phyloP scores from a whole-genome alignment of 2,113 vertebrate genomes.

The Xenus cinereus region DNA sequence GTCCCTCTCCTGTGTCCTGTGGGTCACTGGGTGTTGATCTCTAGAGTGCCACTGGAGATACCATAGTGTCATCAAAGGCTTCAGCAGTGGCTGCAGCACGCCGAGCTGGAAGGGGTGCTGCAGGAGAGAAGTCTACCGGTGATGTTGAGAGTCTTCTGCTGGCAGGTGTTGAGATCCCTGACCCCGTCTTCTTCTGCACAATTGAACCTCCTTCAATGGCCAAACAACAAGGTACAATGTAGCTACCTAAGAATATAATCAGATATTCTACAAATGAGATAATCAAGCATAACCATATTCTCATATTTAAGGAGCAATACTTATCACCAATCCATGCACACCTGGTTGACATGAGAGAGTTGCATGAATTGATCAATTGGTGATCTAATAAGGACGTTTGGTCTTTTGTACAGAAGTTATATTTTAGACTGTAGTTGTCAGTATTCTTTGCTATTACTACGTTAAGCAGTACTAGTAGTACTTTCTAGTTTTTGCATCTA shows the following conservation, averaged over 20 bases:
- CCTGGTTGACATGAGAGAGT: not conserved
- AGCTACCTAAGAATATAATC: not conserved
- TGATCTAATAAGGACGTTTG: not conserved
- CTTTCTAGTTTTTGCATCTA: not conserved
- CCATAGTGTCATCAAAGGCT: slow-evolving; percentile 90
- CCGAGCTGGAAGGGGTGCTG: slow-evolving; percentile 64
- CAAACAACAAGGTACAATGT: slow-evolving; percentile 82
- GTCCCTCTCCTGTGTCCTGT: not conserved
- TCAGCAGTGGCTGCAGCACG: slow-evolving; percentile 79
- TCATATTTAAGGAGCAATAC: not conserved
- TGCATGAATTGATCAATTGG: not conserved
- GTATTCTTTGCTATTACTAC: not conserved
- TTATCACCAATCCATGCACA: not conserved
- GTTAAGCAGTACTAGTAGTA: not conserved
- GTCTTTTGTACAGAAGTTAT: not conserved
- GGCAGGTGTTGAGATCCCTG: slow-evolving; percentile 92
- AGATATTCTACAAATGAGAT: not conserved
- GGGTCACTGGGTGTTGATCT: not conserved
- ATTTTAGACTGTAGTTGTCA: not conserved
- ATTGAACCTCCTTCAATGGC: slow-evolving; percentile 91
- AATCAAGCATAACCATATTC: not conserved
- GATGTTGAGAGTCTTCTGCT: slow-evolving; percentile 75
- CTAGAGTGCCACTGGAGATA: slow-evolving; percentile 94
- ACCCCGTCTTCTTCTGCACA: slow-evolving; percentile 98
- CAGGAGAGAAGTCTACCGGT: not conserved